Base-by-base conservation (phyloP, 2,888 invertebrate genomes). In the Hemaris fuciformis region DNA sequence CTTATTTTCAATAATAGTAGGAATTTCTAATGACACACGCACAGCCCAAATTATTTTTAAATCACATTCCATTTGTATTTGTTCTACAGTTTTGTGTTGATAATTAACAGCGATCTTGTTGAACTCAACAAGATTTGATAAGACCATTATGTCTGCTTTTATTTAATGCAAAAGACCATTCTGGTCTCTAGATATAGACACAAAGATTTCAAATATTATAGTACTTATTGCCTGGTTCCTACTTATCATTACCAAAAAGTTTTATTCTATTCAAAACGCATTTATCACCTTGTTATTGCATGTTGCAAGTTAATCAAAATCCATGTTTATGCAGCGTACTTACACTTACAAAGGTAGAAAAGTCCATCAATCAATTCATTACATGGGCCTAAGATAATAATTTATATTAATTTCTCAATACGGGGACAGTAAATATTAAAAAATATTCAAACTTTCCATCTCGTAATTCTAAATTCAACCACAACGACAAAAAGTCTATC, bases 41-140 rank as follows among this genome's bases (percentile, higher is more conserved):
- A 85, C 84, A 83, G 81, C 85, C 83, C 70, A 66, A 71, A 71
- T 70, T 68, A 79, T 79, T 79, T 80, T 61, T 66, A 65, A n/a
- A 73, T 80, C 74, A 76, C 75, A 76, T 68, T 65, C 64, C 53
- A 66, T 68, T 60, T 63, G 62, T 68, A 68, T 66, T 68, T 59
- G 42, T 56, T 56, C 34, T 59, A 23, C 25, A 46, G 34, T 7
- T 61, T 45, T 23, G 34, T 43, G 10, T 41, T 41, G 13, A 18
- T 20, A 3, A 27, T 57, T 41, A 8, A 41, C 25, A 5, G 22
- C 25, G 42, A 22, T 31, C 13, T 43, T 18, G n/a, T 46, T 38
- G 38, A 13, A 3, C 38, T 3, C n/a, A 38, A 38, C n/a, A 38
- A n/a, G 38, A 38, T 10, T 5, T 27, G 27, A n/a, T 38, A n/a